Percentiles rank a stretch among this genome's conserved stretches.
phyloP scores from a whole-genome alignment of 2,888 invertebrate species.

The Calliopum simillimum region DNA sequence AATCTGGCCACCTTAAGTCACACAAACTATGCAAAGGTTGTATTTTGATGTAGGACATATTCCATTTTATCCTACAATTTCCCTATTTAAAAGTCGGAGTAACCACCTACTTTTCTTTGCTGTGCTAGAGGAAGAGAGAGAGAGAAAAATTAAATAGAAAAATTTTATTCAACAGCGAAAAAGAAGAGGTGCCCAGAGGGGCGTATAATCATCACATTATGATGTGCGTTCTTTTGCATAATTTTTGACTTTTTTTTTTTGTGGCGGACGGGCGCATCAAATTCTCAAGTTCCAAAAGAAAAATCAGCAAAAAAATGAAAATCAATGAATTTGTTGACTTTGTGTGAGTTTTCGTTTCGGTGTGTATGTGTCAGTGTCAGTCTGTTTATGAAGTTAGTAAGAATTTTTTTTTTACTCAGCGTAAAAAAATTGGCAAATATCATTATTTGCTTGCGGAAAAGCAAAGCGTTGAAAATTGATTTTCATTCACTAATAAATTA shows the following conservation, averaged over 20 bases:
- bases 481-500: conserved; percentile 21
- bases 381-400: background rate
- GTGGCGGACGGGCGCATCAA: background rate
- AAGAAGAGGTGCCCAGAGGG: conserved; percentile 22
- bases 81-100: background rate
- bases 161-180: background rate
- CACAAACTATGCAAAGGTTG: conserved; percentile 6
- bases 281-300: too few species aligned
- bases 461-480: conserved; percentile 18
- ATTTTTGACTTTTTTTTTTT: background rate
- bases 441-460: conserved; percentile 10
- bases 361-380: background rate
- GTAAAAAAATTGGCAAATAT: conserved; percentile 23
- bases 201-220: conserved; percentile 25
- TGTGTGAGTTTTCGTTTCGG: background rate
- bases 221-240: conserved; percentile 21
- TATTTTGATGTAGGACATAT: background rate
- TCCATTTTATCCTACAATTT: background rate
- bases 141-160: conserved; percentile 4
- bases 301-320: too few species aligned
- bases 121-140: background rate
- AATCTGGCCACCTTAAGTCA: background rate
- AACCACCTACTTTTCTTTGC: too few species aligned
- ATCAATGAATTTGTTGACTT: background rate
- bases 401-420: background rate